Base-by-base conservation (phyloP, 2,113 vertebrate genomes). In the Microcebus murinus region DNA sequence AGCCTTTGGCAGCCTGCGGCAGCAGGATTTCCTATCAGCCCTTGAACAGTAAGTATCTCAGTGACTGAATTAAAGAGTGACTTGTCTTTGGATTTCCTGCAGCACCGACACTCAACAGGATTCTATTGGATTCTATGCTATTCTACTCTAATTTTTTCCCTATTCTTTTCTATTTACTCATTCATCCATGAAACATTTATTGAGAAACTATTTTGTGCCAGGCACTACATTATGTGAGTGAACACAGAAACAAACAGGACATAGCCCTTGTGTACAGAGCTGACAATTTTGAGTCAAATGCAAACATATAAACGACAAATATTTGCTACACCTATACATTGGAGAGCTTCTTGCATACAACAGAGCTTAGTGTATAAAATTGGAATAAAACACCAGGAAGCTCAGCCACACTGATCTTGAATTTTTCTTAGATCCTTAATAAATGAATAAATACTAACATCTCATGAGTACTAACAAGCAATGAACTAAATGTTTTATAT, bases 181-280 rank as follows among this genome's bases (percentile, higher is more conserved):
- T 61, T 74, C 68, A 71, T 87, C 76, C 20, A n/a, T 63, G 13
- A 95, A 80, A 63, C 36, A 87, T 77, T 88, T 77, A 95, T 55
- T 81, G 70, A 95, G 42, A 50, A 82, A 71, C 52, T 61, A 9
- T 39, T 92, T 90, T 87, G 71, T 57, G 18, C 9, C 81, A 82
- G 18, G 31, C 39, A 81, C 70, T 84, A 65, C 14, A 48, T 79
- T 85, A 55, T 39, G 20, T 88, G 61, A 79, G 42, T 81, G 27
- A 52, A 71, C 68, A 48, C 42, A 91, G 39, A 87, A 77, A 93
- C 79, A 96, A 84, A 42, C 27, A 85, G 90, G 25, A 55, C 4
- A 57, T 3, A 82, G 57, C 29, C 17, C 31, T 80, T 84, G 45
- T 77, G 17, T 55, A 61, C 63, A 91, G 63, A 90, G 39, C 55